Evolutionary conservation across 2,797 vertebrate species (phyloP).

Genomic region (Sebastes miniatus): DNA sequence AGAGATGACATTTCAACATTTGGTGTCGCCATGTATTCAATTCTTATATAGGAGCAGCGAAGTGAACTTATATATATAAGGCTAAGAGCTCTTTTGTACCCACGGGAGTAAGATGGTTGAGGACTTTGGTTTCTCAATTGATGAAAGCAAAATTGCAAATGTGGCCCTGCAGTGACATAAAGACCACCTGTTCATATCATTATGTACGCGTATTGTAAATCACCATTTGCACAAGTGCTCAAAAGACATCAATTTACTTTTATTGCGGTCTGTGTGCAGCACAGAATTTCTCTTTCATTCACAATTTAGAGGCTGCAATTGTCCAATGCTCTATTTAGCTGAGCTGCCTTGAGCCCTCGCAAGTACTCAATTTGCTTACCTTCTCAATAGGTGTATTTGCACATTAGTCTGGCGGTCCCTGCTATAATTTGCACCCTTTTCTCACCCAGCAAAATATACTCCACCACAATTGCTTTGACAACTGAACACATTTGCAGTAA

Average conservation of each 20-base stretch:
- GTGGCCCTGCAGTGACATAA: neutral
- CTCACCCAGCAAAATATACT: constrained; percentile 27
- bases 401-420: constrained; percentile 38
- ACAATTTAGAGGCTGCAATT: constrained; percentile 36
- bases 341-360: constrained; percentile 38
- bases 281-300: constrained; percentile 14
- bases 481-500: constrained; percentile 49
- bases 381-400: constrained; percentile 62
- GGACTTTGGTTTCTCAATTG: constrained; percentile 6
- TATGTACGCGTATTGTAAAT: constrained; percentile 9
- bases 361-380: constrained; percentile 58
- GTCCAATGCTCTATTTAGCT: constrained; percentile 35
- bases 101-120: neutral
- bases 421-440: constrained; percentile 41
- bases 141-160: constrained; percentile 29
- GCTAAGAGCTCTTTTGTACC: neutral
- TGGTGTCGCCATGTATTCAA: neutral
- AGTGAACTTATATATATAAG: neutral
- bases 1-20: constrained; percentile 3
- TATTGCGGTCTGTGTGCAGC: neutral
- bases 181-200: constrained; percentile 23
- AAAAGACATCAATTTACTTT: constrained; percentile 19
- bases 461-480: constrained; percentile 38
- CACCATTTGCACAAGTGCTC: constrained; percentile 22
- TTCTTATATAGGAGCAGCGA: neutral